phyloP scores from a whole-genome alignment of 2,113 vertebrate species.

The Bombycilla garrulus region DNA sequence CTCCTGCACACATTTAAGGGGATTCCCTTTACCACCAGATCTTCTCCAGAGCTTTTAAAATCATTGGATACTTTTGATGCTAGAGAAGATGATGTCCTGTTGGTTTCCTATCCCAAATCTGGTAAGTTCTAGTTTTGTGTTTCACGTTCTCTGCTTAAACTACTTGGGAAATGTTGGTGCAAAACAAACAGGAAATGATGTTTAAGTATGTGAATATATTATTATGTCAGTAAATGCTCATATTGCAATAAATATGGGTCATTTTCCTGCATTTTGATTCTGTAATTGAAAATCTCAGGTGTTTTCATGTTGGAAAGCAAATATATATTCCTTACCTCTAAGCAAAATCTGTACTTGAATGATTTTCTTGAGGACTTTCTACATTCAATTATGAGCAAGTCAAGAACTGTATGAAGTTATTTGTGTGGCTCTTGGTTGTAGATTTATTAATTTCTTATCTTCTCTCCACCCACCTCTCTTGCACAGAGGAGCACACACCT shows the following conservation, averaged over 20 bases:
- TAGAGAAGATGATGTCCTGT: slow-evolving; percentile 76
- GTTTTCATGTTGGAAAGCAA: not conserved
- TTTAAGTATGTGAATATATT: not conserved
- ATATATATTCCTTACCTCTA: not conserved
- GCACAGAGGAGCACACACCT: not conserved
- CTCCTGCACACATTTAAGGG: slow-evolving; percentile 71
- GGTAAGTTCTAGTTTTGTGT: slow-evolving; percentile 53
- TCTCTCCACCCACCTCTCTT: not conserved
- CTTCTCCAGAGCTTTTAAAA: slow-evolving; percentile 69
- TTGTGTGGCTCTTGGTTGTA: not conserved
- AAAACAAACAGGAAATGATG: not conserved
- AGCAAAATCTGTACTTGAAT: not conserved
- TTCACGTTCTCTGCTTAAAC: not conserved
- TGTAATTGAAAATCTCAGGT: not conserved
- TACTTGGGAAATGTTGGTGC: not conserved
- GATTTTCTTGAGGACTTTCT: not conserved
- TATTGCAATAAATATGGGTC: not conserved
- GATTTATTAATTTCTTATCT: not conserved
- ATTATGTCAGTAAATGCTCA: not conserved
- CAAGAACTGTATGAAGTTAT: not conserved
- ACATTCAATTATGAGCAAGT: not conserved
- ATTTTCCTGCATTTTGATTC: not conserved
- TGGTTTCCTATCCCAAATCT: slow-evolving; percentile 79
- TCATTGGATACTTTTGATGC: slow-evolving; percentile 69
- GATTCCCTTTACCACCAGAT: slow-evolving; percentile 65